Conservation (phyloP, 2,113 vertebrate species). For the Prochilodus magdalenae region DNA sequence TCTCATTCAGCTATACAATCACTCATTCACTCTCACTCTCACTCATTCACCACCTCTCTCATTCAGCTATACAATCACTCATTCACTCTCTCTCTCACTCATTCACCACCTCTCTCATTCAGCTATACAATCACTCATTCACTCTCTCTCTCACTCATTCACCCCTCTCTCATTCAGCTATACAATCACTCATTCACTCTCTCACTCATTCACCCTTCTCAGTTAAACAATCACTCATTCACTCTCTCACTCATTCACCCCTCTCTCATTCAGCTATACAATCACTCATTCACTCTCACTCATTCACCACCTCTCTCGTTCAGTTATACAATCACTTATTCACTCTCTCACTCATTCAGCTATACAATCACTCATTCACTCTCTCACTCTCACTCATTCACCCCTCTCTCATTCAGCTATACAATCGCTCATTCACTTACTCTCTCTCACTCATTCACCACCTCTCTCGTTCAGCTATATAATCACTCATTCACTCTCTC, state of each 20-base stretch:
- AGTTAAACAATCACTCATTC: neutral
- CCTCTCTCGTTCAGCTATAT: neutral
- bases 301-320: neutral
- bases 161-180: too few species aligned
- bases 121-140: neutral
- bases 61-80: neutral
- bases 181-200: neutral
- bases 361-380: constrained; percentile 51
- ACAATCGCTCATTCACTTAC: neutral
- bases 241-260: neutral
- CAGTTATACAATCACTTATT: neutral
- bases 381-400: neutral
- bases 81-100: neutral
- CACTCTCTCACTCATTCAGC: neutral
- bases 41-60: neutral
- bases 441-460: too few species aligned
- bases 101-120: neutral
- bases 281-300: too few species aligned
- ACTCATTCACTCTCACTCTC: neutral
- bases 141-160: neutral
- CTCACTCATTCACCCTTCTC: neutral
- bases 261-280: neutral
- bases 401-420: constrained; percentile 43
- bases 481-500: neutral
- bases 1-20: neutral